These are phyloP conservation scores for Ypsolopha scabrella DNA, from an alignment of 2,888 invertebrate species.

Conservation along the genomic window DNA sequence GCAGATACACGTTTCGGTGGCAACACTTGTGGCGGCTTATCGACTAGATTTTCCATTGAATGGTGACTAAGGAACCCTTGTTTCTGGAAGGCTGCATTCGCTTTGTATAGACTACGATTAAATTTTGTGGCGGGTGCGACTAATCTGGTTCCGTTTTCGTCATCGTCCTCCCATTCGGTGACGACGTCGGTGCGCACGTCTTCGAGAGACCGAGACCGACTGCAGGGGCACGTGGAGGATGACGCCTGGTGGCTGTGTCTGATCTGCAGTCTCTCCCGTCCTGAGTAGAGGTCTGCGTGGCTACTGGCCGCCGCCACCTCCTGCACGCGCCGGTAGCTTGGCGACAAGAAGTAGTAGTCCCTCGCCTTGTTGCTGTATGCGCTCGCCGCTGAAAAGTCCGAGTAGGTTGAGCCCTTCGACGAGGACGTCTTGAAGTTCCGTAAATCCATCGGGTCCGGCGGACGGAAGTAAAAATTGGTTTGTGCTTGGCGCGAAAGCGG, in stretches of 20 bases:
- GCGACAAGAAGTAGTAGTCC: constrained; percentile 75
- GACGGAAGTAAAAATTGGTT: constrained; percentile 61
- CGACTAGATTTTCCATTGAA: constrained; percentile 79
- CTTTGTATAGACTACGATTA: constrained; percentile 49
- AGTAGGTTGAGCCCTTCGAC: constrained; percentile 57
- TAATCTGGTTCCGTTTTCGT: constrained; percentile 73
- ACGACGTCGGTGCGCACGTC: constrained; percentile 77
- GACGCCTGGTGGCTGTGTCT: constrained; percentile 13
- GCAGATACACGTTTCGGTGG: constrained; percentile 65
- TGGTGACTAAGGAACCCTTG: constrained; percentile 69
- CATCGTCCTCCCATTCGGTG: constrained; percentile 74
- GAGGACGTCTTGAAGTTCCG: constrained; percentile 60
- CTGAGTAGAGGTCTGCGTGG: constrained; percentile 41
- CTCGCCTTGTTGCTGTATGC: constrained; percentile 58
- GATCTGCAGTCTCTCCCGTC: constrained; percentile 29
- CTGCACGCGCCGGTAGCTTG: constrained; percentile 76
- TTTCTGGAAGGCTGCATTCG: constrained; percentile 45
- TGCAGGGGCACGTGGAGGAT: constrained; percentile 70
- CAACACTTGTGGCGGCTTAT: constrained; percentile 60
- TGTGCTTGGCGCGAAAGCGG: constrained; percentile 70
- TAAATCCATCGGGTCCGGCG: constrained; percentile 59
- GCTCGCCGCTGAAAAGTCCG: constrained; percentile 64
- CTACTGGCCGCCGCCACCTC: constrained; percentile 66
- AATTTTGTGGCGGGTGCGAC: constrained; percentile 62
- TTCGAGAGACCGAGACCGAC: constrained; percentile 78